phyloP scores from a whole-genome alignment of 2,797 vertebrate species.

The Siniperca obscura region DNA sequence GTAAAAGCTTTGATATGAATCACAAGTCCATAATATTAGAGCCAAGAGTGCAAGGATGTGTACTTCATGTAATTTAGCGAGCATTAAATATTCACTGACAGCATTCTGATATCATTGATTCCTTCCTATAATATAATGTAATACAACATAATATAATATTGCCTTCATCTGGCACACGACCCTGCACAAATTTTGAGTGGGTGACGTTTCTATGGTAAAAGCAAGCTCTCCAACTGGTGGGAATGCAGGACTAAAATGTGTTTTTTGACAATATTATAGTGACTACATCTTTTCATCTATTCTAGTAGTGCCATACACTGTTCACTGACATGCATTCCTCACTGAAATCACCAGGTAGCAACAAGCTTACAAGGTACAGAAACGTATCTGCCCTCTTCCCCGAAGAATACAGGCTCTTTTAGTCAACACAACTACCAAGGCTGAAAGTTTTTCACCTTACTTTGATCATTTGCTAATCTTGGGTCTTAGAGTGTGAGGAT shows the following conservation, averaged over 20 bases:
- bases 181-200: conserved; percentile 79
- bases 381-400: not conserved
- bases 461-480: conserved; percentile 14
- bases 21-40: not conserved
- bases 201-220: conserved; percentile 81
- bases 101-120: conserved; percentile 6
- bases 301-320: conserved; percentile 5
- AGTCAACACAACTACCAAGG: not conserved
- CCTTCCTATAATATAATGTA: conserved; percentile 23
- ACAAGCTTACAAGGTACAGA: conserved; percentile 11
- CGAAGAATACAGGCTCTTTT: not conserved
- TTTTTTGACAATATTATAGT: conserved; percentile 27
- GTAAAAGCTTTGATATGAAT: conserved; percentile 33
- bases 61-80: not conserved
- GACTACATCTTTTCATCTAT: conserved; percentile 11
- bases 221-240: conserved; percentile 62
- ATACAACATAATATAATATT: conserved; percentile 23
- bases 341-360: conserved; percentile 26
- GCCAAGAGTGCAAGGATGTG: not conserved
- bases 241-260: conserved; percentile 39
- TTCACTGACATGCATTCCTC: conserved; percentile 16
- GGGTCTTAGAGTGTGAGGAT: not conserved
- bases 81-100: conserved; percentile 2
- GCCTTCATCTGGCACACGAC: conserved; percentile 57
- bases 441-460: conserved; percentile 5